Evolutionary conservation across 2,797 vertebrate genomes (phyloP).

Genomic region (Anas bahamensis): DNA sequence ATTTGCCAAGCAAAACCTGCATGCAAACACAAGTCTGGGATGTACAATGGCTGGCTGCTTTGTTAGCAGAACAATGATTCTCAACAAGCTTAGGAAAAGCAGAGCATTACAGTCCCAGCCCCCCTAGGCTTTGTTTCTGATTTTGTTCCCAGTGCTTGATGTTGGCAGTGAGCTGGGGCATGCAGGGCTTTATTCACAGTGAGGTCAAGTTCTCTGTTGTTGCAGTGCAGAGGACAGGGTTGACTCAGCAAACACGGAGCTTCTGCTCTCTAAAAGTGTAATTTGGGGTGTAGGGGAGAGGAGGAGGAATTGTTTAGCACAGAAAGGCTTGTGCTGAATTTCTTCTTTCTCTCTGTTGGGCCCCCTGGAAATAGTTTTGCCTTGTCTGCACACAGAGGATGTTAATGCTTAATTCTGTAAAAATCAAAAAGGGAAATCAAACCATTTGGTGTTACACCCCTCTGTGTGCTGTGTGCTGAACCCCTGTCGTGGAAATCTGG

Average conservation of each 20-base stretch:
- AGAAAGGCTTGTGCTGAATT: background rate
- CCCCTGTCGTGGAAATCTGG: background rate
- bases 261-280: background rate
- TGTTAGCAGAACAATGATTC: background rate
- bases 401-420: background rate
- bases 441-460: background rate
- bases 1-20: background rate
- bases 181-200: background rate
- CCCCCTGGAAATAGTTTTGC: background rate
- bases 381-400: background rate
- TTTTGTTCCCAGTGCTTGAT: background rate
- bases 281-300: background rate
- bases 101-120: background rate
- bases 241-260: background rate
- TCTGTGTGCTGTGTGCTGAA: rapidly evolving
- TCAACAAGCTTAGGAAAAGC: background rate
- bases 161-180: background rate
- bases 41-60: background rate
- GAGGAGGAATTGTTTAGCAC: background rate
- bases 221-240: background rate
- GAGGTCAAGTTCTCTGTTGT: background rate
- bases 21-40: background rate
- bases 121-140: background rate
- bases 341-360: background rate
- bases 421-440: background rate